These are phyloP conservation scores for Oryzias javanicus DNA, from an alignment of 2,113 vertebrate genomes.

Conservation along the genomic window DNA sequence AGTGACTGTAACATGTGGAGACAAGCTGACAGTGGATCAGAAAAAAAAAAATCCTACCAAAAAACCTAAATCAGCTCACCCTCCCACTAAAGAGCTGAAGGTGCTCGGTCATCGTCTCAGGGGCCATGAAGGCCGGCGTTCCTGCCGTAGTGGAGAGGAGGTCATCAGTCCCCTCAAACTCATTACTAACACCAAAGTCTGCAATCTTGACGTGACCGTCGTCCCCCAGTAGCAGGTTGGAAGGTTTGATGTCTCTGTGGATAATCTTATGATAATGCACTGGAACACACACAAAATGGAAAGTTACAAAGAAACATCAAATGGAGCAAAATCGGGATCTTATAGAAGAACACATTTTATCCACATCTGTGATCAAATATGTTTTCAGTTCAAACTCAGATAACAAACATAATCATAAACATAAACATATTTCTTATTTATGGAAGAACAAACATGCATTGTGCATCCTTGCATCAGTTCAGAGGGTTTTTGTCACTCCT, in stretches of 20 bases:
- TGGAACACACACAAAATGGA: constrained; percentile 44
- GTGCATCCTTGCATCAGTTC: no score
- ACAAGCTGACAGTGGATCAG: background rate
- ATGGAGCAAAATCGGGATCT: background rate
- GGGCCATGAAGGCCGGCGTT: constrained; percentile 97
- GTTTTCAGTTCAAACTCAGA: no score
- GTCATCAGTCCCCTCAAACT: constrained; percentile 91
- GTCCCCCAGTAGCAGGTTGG: constrained; percentile 92
- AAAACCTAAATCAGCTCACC: constrained; percentile 64
- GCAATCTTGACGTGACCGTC: constrained; percentile 92
- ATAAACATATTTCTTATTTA: no score
- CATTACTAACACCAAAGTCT: constrained; percentile 95
- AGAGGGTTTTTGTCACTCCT: no score
- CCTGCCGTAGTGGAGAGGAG: constrained; percentile 88
- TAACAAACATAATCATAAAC: no score
- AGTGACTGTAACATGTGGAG: background rate
- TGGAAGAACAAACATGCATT: no score
- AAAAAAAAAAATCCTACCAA: background rate
- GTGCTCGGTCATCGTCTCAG: constrained; percentile 86
- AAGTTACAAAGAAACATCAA: background rate
- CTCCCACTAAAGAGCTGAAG: constrained; percentile 92
- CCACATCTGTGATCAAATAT: no score
- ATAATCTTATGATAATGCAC: constrained; percentile 98
- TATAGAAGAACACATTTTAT: no score
- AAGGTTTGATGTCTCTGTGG: constrained; percentile 96